Evolutionary conservation across 2,113 vertebrate species (phyloP).

Genomic region (Hippopotamus amphibius): DNA sequence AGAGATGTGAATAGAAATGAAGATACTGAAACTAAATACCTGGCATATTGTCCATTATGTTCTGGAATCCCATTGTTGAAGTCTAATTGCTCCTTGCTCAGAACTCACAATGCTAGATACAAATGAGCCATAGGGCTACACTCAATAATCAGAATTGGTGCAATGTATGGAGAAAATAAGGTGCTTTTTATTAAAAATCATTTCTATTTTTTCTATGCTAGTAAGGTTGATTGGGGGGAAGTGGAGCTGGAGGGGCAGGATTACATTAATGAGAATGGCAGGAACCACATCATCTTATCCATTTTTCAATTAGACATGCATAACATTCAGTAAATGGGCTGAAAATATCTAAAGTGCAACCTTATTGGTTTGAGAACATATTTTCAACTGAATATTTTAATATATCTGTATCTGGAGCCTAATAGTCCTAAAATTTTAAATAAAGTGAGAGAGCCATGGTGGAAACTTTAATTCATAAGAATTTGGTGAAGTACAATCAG

Average conservation of each 20-base stretch:
- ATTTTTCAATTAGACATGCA: constrained; percentile 43
- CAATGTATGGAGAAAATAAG: constrained; percentile 35
- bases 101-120: constrained; percentile 61
- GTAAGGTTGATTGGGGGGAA: background rate
- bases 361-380: background rate
- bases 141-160: constrained; percentile 59
- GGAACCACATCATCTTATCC: background rate
- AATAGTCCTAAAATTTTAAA: constrained; percentile 38
- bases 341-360: background rate
- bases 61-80: constrained; percentile 68
- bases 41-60: constrained; percentile 69
- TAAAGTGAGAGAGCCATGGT: background rate
- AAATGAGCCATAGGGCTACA: constrained; percentile 46
- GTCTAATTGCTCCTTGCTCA: constrained; percentile 72
- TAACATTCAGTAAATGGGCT: background rate
- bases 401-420: background rate
- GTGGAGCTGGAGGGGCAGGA: background rate
- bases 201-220: constrained; percentile 56
- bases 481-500: background rate
- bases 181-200: constrained; percentile 52
- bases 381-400: constrained; percentile 42
- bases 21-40: constrained; percentile 74
- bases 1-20: constrained; percentile 72
- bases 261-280: background rate
- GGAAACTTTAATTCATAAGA: constrained; percentile 15